Conservation (phyloP, 2,888 invertebrate genomes). For the Epinotia brunnichana region DNA sequence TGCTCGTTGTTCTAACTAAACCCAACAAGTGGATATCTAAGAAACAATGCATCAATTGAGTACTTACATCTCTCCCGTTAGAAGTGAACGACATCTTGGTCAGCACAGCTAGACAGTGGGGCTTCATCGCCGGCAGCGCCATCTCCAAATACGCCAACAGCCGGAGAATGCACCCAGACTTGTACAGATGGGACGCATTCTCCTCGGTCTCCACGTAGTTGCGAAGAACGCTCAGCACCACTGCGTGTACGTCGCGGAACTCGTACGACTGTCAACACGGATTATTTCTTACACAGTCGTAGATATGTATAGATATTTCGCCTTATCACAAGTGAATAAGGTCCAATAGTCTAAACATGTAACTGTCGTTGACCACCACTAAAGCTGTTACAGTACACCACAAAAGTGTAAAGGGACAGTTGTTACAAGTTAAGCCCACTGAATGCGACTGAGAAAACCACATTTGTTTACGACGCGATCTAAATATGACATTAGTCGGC, state of each 20-base stretch:
- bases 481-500: neutral
- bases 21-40: neutral
- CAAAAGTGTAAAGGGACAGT: no score
- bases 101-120: slow-evolving; percentile 73
- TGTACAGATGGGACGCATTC: slow-evolving; percentile 70
- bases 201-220: slow-evolving; percentile 76
- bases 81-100: slow-evolving; percentile 74
- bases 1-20: no score
- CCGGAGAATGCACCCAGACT: slow-evolving; percentile 73
- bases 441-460: neutral
- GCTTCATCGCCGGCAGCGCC: slow-evolving; percentile 76
- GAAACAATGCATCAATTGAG: slow-evolving; percentile 46
- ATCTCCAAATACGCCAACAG: slow-evolving; percentile 75
- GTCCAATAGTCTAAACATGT: no score
- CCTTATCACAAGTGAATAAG: no score
- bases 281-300: no score
- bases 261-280: slow-evolving; percentile 68
- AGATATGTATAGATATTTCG: no score
- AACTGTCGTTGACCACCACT: no score
- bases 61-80: slow-evolving; percentile 71
- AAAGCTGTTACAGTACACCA: no score
- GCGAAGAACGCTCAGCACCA: slow-evolving; percentile 69
- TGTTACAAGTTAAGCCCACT: neutral
- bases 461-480: no score
- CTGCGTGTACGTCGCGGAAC: slow-evolving; percentile 75